Evolutionary conservation across 1,140 invertebrate species (phyloP), one percentile per base, ranked within the genome.

Genomic region (Drosophila tropicalis): DNA sequence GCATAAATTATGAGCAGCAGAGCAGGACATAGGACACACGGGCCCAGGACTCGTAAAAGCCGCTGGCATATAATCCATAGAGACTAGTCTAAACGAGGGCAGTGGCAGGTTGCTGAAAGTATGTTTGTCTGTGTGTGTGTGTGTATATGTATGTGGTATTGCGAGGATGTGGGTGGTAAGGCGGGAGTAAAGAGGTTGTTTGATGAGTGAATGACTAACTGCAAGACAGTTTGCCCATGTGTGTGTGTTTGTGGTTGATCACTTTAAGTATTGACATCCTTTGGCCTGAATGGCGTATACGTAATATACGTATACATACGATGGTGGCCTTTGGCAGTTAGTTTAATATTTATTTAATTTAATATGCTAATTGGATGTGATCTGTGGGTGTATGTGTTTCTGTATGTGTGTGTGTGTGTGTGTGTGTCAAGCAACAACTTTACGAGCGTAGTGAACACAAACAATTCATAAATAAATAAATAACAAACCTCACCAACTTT

Each of bases 301-400:
- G 66, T 71, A 54, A 70, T 69, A 17, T 62, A 29, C 29, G 44
- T 61, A 70, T 57, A 39, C 19, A 57, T 63, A 39, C 66, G 72
- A 57, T 41, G 72, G 44, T 57, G 62, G 41, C 73, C 78, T 60
- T 29, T 58, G 76, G 80, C 84, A 90, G 79, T 90, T 90, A 81
- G 79, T 90, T 90, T 90, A 90, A 90, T 90, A 90, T 90, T 90
- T 83, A 90, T 90, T 86, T 90, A 90, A 90, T 90, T 90, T 90
- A 90, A 90, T 90, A 90, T 90, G 86, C 82, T 90, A 90, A 90
- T 90, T 90, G 86, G 86, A 90, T 90, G 82, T 78, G 81, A 90
- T 90, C 76, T 81, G 70, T 34, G 54, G 72, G 74, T 71, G 76
- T 68, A 54, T 58, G 62, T 64, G 36, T 64, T 55, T 62, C 34